A percentile compares a stretch with the other conserved stretches of the same genome.
Conservation (phyloP, 2,797 vertebrate species). For the Arremon aurantiirostris region DNA sequence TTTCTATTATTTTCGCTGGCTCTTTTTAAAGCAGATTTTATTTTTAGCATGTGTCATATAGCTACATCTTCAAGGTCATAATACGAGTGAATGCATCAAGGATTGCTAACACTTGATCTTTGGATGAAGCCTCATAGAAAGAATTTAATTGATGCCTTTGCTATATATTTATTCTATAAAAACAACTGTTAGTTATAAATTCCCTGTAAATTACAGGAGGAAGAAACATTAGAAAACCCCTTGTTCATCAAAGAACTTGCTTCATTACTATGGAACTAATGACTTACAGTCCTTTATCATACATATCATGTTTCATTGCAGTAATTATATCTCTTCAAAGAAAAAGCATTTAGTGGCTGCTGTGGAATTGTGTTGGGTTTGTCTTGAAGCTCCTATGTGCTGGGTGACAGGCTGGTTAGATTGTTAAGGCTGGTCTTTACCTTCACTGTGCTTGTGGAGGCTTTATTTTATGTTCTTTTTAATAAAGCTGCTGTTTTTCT, state of each 20-base stretch:
- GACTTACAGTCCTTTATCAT: not conserved
- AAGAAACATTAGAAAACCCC: not conserved
- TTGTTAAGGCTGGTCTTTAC: not conserved
- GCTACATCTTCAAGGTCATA: not conserved
- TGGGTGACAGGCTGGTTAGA: not conserved
- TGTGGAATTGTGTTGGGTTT: not conserved
- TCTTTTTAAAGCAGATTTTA: not conserved
- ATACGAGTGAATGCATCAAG: not conserved
- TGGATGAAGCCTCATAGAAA: not conserved
- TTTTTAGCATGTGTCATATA: slow-evolving; percentile 14
- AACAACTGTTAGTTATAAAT: not conserved
- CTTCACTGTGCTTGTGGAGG: not conserved
- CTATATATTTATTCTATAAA: not conserved
- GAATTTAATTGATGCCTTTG: not conserved
- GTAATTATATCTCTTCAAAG: not conserved
- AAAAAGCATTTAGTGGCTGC: not conserved
- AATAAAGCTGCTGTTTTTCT: not conserved
- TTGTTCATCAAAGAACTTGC: not conserved
- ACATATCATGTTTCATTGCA: not conserved
- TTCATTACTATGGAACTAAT: not conserved
- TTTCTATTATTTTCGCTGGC: slow-evolving; percentile 11
- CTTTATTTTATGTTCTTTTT: not conserved
- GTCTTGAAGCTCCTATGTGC: fast-evolving
- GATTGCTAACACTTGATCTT: not conserved
- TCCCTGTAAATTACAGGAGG: not conserved